phyloP scores from a whole-genome alignment of 2,113 vertebrate species.

The Pao palembangensis region DNA sequence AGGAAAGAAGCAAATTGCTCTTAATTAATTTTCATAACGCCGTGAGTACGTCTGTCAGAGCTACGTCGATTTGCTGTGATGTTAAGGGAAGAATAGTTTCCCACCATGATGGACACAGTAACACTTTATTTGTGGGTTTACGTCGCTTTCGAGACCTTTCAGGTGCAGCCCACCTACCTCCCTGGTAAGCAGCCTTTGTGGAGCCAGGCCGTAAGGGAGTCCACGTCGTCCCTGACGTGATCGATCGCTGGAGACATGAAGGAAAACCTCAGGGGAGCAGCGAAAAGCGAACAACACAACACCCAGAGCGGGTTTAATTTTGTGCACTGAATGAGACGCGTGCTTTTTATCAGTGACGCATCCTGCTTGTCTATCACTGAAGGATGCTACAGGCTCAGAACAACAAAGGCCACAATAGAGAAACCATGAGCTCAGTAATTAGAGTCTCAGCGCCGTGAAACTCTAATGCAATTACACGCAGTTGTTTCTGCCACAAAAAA shows the following conservation, averaged over 20 bases:
- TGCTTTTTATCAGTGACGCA: conserved; percentile 9
- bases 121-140: no score
- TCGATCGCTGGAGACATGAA: conserved; percentile 24
- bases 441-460: conserved; percentile 32
- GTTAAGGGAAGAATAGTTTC: no score
- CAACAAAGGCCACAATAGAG: conserved; percentile 9
- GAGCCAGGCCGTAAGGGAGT: not conserved
- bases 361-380: conserved; percentile 1
- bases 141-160: no score
- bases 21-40: no score
- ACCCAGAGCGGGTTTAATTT: not conserved
- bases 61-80: no score
- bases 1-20: no score
- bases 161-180: no score
- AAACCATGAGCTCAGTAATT: conserved; percentile 48
- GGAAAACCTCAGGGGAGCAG: conserved; percentile 7
- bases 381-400: conserved; percentile 13
- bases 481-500: conserved; percentile 28
- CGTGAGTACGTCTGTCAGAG: no score
- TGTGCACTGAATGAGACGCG: not conserved
- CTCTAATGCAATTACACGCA: conserved; percentile 48
- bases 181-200: no score
- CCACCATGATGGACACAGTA: no score
- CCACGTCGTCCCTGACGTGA: not conserved
- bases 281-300: not conserved